Evolutionary conservation across 2,113 vertebrate genomes (phyloP).

Genomic region (Parus major): DNA sequence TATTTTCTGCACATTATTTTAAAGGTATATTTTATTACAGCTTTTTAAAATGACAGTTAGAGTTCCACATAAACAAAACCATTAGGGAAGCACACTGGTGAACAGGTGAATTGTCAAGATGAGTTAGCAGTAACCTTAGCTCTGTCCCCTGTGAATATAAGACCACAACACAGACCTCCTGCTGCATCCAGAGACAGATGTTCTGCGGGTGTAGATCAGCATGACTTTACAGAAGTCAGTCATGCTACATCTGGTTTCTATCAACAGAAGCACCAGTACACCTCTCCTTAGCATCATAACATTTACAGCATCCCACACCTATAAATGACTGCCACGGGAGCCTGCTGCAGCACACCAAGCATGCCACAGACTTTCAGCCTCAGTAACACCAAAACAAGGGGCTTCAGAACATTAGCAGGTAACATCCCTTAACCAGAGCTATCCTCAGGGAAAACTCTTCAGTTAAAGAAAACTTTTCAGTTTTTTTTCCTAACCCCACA

Average conservation of each 20-base stretch:
- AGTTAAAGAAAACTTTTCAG: neutral
- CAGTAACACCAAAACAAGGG: neutral
- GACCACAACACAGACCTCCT: neutral
- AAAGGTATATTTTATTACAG: neutral
- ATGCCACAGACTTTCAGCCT: neutral
- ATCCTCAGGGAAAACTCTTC: neutral
- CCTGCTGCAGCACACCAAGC: neutral
- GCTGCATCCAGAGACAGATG: neutral
- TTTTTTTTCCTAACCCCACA: neutral
- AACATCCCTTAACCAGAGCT: neutral
- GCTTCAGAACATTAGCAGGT: neutral
- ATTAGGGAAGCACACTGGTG: neutral
- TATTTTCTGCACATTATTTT: neutral
- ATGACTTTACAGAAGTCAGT: neutral
- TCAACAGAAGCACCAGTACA: neutral
- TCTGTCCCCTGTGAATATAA: neutral
- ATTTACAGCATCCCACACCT: fast-evolving
- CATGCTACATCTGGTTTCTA: neutral
- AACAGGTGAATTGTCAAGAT: neutral
- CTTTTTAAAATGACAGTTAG: neutral
- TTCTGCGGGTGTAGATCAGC: neutral
- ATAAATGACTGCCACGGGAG: fast-evolving
- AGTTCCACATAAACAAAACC: neutral
- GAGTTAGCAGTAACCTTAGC: neutral
- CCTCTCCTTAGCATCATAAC: neutral